Base-by-base conservation (phyloP, 2,888 invertebrate species). In the Punctoribates punctum region DNA sequence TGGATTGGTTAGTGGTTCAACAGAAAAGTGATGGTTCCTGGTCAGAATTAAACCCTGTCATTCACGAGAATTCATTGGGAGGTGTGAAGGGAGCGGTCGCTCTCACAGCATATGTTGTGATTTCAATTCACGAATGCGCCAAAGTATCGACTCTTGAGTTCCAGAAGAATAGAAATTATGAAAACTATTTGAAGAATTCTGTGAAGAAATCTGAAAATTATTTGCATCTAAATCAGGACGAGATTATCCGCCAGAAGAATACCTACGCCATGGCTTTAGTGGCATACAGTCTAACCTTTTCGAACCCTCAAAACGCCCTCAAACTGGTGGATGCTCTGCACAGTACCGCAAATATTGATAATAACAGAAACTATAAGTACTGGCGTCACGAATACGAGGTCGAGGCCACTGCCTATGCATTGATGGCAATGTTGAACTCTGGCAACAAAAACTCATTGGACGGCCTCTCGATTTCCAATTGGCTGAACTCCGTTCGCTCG, bases 321-420 rank as follows among this genome's bases (percentile, higher is more conserved):
- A 20, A 73, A 72, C 25, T 77, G 20, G 25, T 75, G 4, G 34
- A 25, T 5, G 29, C 20, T 29, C 57, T 77, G 9, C 57, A 25
- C 11, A 34, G 48, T 20, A 17, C 42, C 0, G n/a, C 73, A 17
- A 51, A 60, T 25, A 20, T 23, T 5, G 73, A 75, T 27, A 17
- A 17, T 3, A 38, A 27, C 4, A 15, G 34, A n/a, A 78, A 78
- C 60, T 34, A 67, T n/a, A 29, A 75, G 17, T 78, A 42, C n/a
- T 78, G 77, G 76, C 34, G 54, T 0, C 54, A 65, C 27, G 46
- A 67, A 4, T 73, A 46, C 42, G 72, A 34, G 2, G 82, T 83
- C 27, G 84, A 84, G 78, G 82, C 83, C 80, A 77, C 81, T 27
- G 74, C 75, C 5, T 81, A 80, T 75, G 80, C 77, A 11, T 77